These are phyloP conservation scores for Anthoscopus minutus DNA, from an alignment of 2,113 vertebrate species.

Conservation along the genomic window DNA sequence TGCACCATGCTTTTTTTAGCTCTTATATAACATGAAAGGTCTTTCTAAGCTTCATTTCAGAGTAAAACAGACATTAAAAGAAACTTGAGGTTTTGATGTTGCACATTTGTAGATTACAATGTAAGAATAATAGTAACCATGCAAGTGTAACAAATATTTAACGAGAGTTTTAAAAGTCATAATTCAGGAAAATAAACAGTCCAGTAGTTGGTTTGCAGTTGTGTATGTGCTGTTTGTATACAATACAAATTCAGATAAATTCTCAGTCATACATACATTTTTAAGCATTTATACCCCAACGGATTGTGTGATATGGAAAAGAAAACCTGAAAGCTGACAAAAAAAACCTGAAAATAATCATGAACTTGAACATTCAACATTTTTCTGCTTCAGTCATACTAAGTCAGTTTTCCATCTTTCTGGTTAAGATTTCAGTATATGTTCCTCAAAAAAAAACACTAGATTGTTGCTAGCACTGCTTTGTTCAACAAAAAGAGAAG, in stretches of 20 bases:
- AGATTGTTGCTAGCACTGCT: background rate
- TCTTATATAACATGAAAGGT: background rate
- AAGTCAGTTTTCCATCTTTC: background rate
- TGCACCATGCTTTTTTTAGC: background rate
- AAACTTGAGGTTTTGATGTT: background rate
- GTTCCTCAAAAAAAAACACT: background rate
- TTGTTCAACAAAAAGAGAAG: background rate
- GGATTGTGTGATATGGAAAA: background rate
- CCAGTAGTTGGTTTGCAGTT: background rate
- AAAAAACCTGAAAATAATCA: background rate
- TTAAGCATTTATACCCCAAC: background rate
- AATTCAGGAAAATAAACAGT: background rate
- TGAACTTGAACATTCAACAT: background rate
- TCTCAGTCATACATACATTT: background rate
- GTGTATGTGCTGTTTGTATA: background rate
- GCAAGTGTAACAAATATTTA: background rate
- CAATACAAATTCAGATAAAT: background rate
- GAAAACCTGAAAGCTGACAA: background rate
- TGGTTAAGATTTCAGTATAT: background rate
- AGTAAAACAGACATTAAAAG: background rate
- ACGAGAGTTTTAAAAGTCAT: background rate
- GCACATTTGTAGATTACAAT: background rate
- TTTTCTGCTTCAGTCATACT: background rate
- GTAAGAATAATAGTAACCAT: background rate
- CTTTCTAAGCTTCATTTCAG: background rate